phyloP scores from a whole-genome alignment of 2,888 invertebrate species.

The Erebia ligea region DNA sequence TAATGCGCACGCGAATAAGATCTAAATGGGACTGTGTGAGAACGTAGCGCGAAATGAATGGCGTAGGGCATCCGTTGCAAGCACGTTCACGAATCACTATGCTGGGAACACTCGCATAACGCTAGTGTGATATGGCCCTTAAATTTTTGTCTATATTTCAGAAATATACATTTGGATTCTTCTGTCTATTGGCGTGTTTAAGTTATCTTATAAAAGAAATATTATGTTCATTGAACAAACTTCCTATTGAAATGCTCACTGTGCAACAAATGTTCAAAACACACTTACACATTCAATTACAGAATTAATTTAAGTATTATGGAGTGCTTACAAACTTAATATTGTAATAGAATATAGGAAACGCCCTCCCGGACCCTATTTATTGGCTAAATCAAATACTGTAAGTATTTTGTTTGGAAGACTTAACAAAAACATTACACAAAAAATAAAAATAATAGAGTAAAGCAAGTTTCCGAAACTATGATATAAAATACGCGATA shows the following conservation, averaged over 20 bases:
- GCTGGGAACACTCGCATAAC: too few relatives aligned
- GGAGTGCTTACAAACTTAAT: conserved; percentile 77
- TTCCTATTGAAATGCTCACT: conserved; percentile 6
- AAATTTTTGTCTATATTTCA: not conserved
- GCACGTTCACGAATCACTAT: too few relatives aligned
- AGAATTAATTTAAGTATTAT: conserved; percentile 59
- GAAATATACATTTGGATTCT: not conserved
- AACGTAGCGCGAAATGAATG: too few relatives aligned
- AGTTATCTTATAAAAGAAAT: not conserved
- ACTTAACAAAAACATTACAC: conserved; percentile 47
- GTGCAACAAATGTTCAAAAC: conserved; percentile 45
- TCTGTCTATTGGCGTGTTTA: conserved; percentile 1
- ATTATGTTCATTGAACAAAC: not conserved
- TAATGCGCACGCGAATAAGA: too few relatives aligned
- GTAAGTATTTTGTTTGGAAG: conserved; percentile 58
- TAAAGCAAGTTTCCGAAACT: conserved; percentile 30
- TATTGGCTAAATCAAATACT: conserved; percentile 60
- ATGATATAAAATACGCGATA: conserved; percentile 27
- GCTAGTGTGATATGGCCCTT: too few relatives aligned
- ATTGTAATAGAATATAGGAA: conserved; percentile 74
- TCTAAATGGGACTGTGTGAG: too few relatives aligned
- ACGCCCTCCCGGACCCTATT: conserved; percentile 66
- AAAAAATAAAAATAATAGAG: conserved; percentile 33
- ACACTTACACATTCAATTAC: conserved; percentile 53
- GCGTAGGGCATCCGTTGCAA: too few relatives aligned